Evolutionary conservation across 2,797 vertebrate genomes (phyloP), one percentile per base, ranked within the genome.

Genomic region (Poeciliopsis gracilis): DNA sequence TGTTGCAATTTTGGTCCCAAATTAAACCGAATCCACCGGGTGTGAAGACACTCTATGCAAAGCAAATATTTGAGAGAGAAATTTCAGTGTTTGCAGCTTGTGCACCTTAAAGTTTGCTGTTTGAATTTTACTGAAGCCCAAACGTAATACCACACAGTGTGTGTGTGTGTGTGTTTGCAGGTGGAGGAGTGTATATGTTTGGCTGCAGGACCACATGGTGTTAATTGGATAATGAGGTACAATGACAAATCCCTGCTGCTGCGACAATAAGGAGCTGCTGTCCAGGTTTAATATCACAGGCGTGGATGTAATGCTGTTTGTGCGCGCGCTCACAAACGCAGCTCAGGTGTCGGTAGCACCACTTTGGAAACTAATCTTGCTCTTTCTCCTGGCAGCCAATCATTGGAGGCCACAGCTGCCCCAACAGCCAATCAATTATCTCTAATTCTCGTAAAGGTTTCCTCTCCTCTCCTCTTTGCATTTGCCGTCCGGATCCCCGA

Each of bases 161-260:
- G 59, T n/a, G 23, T 7, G 7, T 41, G 38, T 1, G 16, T 82
- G 77, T 77, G 77, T 61, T 77, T 84, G 67, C 28, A 55, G 63
- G 77, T 77, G 69, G 82, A 77, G 76, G 74, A 79, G 90, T 77
- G 86, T 85, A 79, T 87, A 76, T 89, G 84, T 82, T 85, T 91
- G 85, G 92, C 93, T 86, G 84, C 82, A 11, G 92, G 95, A 91
- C 90, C 86, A 77, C 77, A 90, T 87, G 95, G 94, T 96, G 96
- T 96, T 98, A 99, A 99, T 98, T 98, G 96, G 97, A 99, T 99
- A 98, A 99, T 95, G 96, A 97, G 97, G 97, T 96, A 97, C 97
- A 97, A 97, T 99, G 98, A 99, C 97, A 99, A 99, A 99, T 99
- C 97, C 97, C 97, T 96, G 96, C 97, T 97, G 97, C 97, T 96